These are phyloP conservation scores for Pipistrellus nathusii DNA, from an alignment of 2,797 vertebrate genomes.

Conservation along the genomic window DNA sequence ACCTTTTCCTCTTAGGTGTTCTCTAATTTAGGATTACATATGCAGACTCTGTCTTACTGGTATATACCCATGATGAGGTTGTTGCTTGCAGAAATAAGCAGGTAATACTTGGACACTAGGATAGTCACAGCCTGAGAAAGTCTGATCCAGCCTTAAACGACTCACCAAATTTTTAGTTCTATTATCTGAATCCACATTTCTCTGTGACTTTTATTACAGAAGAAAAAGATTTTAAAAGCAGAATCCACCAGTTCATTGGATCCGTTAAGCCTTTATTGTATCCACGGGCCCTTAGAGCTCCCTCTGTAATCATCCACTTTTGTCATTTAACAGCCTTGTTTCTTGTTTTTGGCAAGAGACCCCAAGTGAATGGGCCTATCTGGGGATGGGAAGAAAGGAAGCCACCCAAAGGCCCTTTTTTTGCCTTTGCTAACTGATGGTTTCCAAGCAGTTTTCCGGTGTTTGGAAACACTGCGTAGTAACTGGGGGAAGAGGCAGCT, in stretches of 20 bases:
- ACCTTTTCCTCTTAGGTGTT: not conserved
- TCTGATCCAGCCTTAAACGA: not conserved
- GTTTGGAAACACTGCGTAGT: constrained; percentile 85
- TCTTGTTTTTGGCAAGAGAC: constrained; percentile 75
- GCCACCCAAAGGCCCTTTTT: constrained; percentile 80
- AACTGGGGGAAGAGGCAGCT: constrained; percentile 89
- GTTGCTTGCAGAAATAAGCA: constrained; percentile 32
- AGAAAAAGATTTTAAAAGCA: constrained; percentile 22
- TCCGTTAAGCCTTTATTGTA: constrained; percentile 67
- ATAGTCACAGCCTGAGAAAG: not conserved
- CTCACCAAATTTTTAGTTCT: not conserved
- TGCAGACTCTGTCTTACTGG: not conserved
- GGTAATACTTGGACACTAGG: not conserved
- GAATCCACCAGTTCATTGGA: constrained; percentile 58
- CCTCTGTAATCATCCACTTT: constrained; percentile 81
- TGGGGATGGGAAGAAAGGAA: constrained; percentile 81
- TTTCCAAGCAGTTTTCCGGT: constrained; percentile 87
- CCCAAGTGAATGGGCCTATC: constrained; percentile 76
- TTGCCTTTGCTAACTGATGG: constrained; percentile 86
- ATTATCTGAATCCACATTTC: not conserved
- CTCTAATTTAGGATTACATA: not conserved
- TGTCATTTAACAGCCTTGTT: constrained; percentile 72
- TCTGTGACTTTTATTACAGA: not conserved
- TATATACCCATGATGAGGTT: not conserved
- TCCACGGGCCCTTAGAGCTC: constrained; percentile 64